A percentile compares a stretch with the other conserved stretches of the same genome.
Evolutionary conservation across 2,797 vertebrate species (phyloP).

Genomic region (Choloepus didactylus): DNA sequence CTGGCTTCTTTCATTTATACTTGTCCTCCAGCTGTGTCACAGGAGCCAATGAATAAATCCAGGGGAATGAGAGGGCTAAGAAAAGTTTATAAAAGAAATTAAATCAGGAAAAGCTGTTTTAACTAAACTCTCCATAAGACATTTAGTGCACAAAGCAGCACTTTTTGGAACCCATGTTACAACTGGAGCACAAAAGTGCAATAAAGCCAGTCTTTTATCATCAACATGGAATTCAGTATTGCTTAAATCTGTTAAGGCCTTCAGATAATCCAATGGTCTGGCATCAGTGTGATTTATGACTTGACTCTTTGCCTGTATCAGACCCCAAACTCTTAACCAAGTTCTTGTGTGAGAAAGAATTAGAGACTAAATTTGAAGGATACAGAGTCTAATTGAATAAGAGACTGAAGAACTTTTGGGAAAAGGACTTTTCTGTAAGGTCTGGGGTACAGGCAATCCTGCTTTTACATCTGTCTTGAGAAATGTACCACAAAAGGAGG

Average conservation of each 20-base stretch:
- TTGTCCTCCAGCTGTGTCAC: background rate
- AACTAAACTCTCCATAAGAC: background rate
- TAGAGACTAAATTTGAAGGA: background rate
- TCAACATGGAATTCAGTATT: background rate
- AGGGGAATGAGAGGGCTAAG: background rate
- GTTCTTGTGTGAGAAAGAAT: background rate
- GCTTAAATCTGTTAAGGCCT: background rate
- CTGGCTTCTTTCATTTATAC: background rate
- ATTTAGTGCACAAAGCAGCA: background rate
- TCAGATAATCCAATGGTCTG: background rate
- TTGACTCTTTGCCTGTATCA: background rate
- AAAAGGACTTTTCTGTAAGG: background rate
- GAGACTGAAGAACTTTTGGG: background rate
- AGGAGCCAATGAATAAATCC: background rate
- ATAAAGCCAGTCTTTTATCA: background rate
- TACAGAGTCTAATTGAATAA: background rate
- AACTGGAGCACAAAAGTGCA: background rate
- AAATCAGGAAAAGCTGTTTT: background rate
- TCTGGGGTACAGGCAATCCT: background rate
- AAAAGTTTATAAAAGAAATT: background rate
- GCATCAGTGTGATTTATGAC: background rate
- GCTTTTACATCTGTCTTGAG: background rate
- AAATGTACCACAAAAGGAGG: background rate
- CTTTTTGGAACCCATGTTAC: background rate
- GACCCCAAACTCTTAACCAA: background rate